These are phyloP conservation scores for Trisateles emortualis DNA, from an alignment of 2,888 invertebrate species.

Conservation along the genomic window DNA sequence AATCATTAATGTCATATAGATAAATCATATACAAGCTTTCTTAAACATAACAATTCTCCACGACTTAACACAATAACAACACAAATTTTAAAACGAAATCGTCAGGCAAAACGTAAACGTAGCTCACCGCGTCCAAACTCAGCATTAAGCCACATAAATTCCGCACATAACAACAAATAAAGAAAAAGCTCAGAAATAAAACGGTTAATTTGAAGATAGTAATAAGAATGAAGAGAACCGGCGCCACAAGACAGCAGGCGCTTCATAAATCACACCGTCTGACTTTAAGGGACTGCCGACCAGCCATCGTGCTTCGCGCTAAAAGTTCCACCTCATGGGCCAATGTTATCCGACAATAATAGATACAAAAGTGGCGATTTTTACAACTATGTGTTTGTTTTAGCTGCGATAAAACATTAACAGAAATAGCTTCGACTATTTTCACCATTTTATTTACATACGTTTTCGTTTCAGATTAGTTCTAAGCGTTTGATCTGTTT, in stretches of 20 bases:
- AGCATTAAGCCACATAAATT: slow-evolving; percentile 36
- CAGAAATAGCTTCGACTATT: slow-evolving; percentile 1
- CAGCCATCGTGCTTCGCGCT: slow-evolving; percentile 9
- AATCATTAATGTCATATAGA: no score
- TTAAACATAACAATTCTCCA: no score
- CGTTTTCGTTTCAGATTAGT: not conserved
- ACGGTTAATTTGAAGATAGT: slow-evolving; percentile 57
- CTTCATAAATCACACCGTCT: slow-evolving; percentile 64
- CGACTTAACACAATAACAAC: not conserved
- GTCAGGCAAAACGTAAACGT: slow-evolving; percentile 5
- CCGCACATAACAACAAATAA: slow-evolving; percentile 40
- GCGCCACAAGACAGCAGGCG: slow-evolving; percentile 60
- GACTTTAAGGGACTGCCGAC: slow-evolving; percentile 37
- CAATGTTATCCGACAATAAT: slow-evolving; percentile 8
- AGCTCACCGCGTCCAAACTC: slow-evolving; percentile 25
- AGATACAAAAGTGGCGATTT: slow-evolving; percentile 2
- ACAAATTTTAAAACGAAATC: not conserved
- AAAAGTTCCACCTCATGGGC: slow-evolving; percentile 19
- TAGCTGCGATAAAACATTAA: not conserved
- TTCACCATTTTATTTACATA: not conserved
- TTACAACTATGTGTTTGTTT: not conserved
- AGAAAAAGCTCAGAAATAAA: slow-evolving; percentile 50
- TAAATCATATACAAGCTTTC: no score
- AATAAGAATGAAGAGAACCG: slow-evolving; percentile 57
- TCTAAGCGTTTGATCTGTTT: not conserved